These are phyloP conservation scores for Xestobium rufovillosum DNA, from an alignment of 2,888 invertebrate species.

Conservation along the genomic window DNA sequence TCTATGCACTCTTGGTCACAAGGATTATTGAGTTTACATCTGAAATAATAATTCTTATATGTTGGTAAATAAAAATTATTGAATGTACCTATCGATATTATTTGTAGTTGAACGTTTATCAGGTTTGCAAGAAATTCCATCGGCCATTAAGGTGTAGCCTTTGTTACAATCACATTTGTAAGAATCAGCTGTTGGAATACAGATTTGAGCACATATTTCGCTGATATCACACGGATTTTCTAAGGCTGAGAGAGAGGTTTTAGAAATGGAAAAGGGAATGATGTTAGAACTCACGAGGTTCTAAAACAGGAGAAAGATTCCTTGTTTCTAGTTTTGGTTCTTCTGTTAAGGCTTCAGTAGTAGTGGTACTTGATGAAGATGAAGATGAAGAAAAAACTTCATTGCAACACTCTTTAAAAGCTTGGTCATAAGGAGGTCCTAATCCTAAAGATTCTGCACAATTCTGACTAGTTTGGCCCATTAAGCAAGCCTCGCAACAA, in stretches of 20 bases:
- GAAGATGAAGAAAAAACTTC: conserved; percentile 33
- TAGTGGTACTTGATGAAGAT: conserved; percentile 17
- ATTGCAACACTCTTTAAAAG: conserved; percentile 56
- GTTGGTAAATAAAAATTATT: conserved; percentile 20
- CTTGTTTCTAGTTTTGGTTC: conserved; percentile 11
- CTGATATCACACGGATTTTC: conserved; percentile 53
- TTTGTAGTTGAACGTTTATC: conserved; percentile 31
- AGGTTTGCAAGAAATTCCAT: conserved; percentile 61
- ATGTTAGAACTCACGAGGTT: too few relatives aligned
- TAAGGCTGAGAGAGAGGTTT: too few relatives aligned
- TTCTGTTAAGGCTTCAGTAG: conserved; percentile 18
- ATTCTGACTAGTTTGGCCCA: conserved; percentile 51
- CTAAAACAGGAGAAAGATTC: conserved; percentile 7
- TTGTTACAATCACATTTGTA: conserved; percentile 63
- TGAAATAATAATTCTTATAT: conserved; percentile 19
- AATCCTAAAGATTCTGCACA: conserved; percentile 52
- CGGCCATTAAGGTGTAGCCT: conserved; percentile 61
- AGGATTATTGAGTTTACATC: conserved; percentile 58
- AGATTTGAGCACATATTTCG: conserved; percentile 69
- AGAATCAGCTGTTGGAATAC: conserved; percentile 64
- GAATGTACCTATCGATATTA: conserved; percentile 1
- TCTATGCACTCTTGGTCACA: conserved; percentile 70
- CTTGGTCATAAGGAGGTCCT: conserved; percentile 52
- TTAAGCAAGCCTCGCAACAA: conserved; percentile 58
- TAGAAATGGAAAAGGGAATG: conserved; percentile 5